A percentile compares a stretch with the other conserved stretches of the same genome.
These are phyloP conservation scores for Ommatoiulus sabulosus DNA, from an alignment of 2,888 invertebrate species.

Conservation along the genomic window DNA sequence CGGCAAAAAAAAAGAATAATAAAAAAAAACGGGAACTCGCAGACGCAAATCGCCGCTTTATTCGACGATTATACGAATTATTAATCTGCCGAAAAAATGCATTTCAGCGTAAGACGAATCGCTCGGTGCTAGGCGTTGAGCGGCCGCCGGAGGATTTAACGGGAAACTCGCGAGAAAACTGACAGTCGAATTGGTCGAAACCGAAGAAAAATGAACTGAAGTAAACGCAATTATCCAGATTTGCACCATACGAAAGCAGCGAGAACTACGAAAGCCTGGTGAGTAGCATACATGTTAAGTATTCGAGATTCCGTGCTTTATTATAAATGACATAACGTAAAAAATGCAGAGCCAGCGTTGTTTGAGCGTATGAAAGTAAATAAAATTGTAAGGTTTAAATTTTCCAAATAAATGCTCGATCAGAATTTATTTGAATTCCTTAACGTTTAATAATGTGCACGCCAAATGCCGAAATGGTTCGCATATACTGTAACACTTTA, in stretches of 20 bases:
- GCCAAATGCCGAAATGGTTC: no score
- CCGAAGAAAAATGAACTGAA: slow-evolving; percentile 34
- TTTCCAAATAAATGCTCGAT: no score
- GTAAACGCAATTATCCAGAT: not conserved
- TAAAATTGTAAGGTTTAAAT: no score
- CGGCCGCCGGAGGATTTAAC: not conserved
- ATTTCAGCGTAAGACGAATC: not conserved
- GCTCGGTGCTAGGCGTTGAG: not conserved
- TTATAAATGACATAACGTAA: no score
- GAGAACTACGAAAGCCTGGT: not conserved
- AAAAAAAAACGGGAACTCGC: not conserved
- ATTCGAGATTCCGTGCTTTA: not conserved
- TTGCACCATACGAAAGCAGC: not conserved
- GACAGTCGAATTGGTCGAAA: not conserved
- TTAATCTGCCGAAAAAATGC: slow-evolving; percentile 25
- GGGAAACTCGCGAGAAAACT: not conserved
- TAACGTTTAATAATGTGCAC: no score
- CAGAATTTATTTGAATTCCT: no score
- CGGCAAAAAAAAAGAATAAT: not conserved
- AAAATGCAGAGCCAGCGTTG: no score
- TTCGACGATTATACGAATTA: not conserved
- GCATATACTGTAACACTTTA: no score
- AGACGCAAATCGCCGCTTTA: not conserved
- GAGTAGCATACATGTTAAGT: not conserved
- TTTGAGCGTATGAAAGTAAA: no score